Evolutionary conservation across 2,113 vertebrate species (phyloP).

Genomic region (Jacana jacana): DNA sequence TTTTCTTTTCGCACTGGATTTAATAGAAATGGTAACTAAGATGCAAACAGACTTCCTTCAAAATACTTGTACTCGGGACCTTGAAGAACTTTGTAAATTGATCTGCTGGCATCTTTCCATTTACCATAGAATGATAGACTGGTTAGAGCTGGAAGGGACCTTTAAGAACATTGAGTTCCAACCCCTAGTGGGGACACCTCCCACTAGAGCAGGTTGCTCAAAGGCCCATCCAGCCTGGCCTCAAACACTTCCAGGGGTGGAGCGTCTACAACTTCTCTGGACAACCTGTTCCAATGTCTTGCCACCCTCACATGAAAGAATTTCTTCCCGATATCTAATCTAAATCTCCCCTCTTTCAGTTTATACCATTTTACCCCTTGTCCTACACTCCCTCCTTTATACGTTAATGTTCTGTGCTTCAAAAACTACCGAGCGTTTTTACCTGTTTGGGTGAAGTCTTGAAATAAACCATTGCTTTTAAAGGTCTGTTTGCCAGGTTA

Average conservation of each 20-base stretch:
- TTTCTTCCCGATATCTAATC: no score
- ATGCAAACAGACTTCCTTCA: not conserved
- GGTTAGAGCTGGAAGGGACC: no score
- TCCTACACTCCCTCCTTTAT: not conserved
- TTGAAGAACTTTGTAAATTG: not conserved
- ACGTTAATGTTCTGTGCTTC: not conserved
- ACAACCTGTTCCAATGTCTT: no score
- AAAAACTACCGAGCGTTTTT: not conserved
- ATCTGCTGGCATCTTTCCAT: not conserved
- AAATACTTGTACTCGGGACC: not conserved
- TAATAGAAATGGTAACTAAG: not conserved
- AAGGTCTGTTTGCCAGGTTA: not conserved
- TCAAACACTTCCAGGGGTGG: no score
- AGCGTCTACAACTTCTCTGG: no score
- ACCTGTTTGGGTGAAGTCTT: not conserved
- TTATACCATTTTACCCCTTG: no score
- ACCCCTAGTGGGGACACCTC: no score
- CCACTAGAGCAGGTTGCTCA: no score
- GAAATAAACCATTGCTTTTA: not conserved
- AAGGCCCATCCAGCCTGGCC: no score
- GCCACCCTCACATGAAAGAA: no score
- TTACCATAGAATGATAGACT: not conserved
- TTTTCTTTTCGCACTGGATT: not conserved
- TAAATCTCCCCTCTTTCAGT: no score
- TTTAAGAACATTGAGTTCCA: no score